Evolutionary conservation across 2,888 invertebrate genomes (phyloP).

Genomic region (Hydrotaea diabolus): DNA sequence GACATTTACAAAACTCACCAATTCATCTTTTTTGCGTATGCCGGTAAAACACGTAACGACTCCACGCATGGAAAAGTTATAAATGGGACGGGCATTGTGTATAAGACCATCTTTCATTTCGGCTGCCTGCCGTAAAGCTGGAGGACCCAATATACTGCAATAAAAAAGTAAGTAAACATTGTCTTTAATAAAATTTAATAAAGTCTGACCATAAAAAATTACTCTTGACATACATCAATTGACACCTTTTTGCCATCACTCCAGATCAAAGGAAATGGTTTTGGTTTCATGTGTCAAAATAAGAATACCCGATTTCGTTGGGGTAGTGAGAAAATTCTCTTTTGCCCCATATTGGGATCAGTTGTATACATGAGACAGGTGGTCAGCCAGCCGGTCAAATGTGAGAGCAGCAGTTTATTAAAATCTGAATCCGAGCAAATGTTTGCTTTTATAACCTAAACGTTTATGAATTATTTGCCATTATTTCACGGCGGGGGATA

Average conservation of each 20-base stretch:
- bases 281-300: conserved; percentile 5
- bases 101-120: conserved; percentile 86
- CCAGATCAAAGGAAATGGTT: not conserved
- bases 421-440: not conserved
- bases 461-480: conserved; percentile 12
- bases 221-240: conserved; percentile 43
- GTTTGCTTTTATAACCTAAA: conserved; percentile 10
- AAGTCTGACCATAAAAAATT: not conserved
- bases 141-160: conserved; percentile 88
- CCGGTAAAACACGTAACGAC: conserved; percentile 95
- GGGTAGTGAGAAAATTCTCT: not conserved
- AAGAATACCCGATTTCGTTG: not conserved
- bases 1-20: conserved; percentile 83
- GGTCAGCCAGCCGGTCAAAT: not conserved
- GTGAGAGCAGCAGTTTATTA: not conserved
- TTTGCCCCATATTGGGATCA: not conserved
- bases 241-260: conserved; percentile 35
- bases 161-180: conserved; percentile 3
- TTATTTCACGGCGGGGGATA: not conserved
- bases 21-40: conserved; percentile 92
- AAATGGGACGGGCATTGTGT: conserved; percentile 90
- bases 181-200: not conserved
- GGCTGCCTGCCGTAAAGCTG: conserved; percentile 89
- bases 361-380: not conserved
- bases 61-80: conserved; percentile 93